These are phyloP conservation scores for Pseudomyrmex concolor DNA, from an alignment of 1,140 invertebrate genomes.

Conservation along the genomic window DNA sequence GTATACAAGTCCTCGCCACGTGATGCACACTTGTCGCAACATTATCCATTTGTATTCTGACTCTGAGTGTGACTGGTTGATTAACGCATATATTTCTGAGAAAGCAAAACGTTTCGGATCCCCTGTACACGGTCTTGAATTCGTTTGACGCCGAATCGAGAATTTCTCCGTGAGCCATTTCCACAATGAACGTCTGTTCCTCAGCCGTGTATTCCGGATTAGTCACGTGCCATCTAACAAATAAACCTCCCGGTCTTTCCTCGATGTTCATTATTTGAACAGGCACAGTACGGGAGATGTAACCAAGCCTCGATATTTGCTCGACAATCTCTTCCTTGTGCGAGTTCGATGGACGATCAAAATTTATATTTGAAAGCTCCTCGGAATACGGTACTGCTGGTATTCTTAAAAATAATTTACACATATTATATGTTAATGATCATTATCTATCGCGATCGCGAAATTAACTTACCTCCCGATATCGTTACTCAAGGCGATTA, in stretches of 20 bases:
- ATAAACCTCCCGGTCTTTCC: slow-evolving; percentile 71
- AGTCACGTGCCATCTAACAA: slow-evolving; percentile 69
- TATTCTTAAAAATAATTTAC: slow-evolving; percentile 34
- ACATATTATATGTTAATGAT: slow-evolving; percentile 8
- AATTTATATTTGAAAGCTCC: slow-evolving; percentile 45
- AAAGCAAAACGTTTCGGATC: slow-evolving; percentile 68
- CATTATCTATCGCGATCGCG: not conserved
- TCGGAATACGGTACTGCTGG: slow-evolving; percentile 44
- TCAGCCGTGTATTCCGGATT: slow-evolving; percentile 71
- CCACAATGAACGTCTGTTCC: slow-evolving; percentile 71
- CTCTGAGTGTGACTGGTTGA: slow-evolving; percentile 66
- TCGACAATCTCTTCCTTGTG: slow-evolving; percentile 37
- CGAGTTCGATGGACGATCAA: slow-evolving; percentile 5
- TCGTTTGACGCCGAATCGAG: slow-evolving; percentile 51
- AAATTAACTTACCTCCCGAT: slow-evolving; percentile 39
- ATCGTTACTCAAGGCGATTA: slow-evolving; percentile 31
- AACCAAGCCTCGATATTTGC: slow-evolving; percentile 29
- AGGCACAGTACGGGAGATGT: slow-evolving; percentile 58
- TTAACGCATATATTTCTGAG: slow-evolving; percentile 68
- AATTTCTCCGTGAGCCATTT: slow-evolving; percentile 68
- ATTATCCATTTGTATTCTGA: slow-evolving; percentile 67
- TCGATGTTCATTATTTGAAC: slow-evolving; percentile 70
- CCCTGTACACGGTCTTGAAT: slow-evolving; percentile 71
- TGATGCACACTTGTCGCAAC: slow-evolving; percentile 66
- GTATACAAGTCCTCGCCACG: slow-evolving; percentile 64